Evolutionary conservation across 2,888 invertebrate species (phyloP), one percentile per base, ranked within the genome.

Genomic region (Macaria liturata): DNA sequence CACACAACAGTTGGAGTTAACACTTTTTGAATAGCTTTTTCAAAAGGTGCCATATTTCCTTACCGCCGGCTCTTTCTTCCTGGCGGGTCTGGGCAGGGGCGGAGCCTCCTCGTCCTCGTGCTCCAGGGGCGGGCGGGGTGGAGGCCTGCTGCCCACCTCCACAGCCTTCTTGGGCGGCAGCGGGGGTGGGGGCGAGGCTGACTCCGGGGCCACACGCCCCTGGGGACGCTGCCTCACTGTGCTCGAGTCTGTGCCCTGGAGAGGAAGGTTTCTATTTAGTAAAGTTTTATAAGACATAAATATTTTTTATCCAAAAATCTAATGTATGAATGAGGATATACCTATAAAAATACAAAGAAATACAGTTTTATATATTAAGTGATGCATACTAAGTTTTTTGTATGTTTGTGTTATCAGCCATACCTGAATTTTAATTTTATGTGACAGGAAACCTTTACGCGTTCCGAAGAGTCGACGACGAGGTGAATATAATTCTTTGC

Each of bases 111-210:
- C 80, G 0, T 72, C 76, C 0, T 81, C 83, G 47, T 74, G 93
- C 1, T 91, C 92, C 66, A 94, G 93, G 0, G 94, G 94, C 1
- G 95, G 95, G 0, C 94, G 93, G 0, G 95, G 94, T n/a, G 95
- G 95, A 46, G 95, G 94, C 93, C 78, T 72, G 4, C 62, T 61
- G 0, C 62, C 46, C 4, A 62, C 49, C 43, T 86, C 87, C 1
- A 62, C 70, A 0, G 74, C 54, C 68, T 93, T 92, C 80, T 93
- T 94, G 9, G 94, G 92, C 0, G 93, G 92, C 4, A 95, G 93
- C 5, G 96, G 92, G 1, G 96, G 96, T 0, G 96, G 96, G 86
- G 95, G 69, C 86, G 96, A 74, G 4, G 91, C 91, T 30, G 81
- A 85, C 62, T 92, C 92, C 0, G 72, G 50, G 32, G 56, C 68